Evolutionary conservation across 2,888 invertebrate genomes (phyloP).

Genomic region (Sabatieria punctata): DNA sequence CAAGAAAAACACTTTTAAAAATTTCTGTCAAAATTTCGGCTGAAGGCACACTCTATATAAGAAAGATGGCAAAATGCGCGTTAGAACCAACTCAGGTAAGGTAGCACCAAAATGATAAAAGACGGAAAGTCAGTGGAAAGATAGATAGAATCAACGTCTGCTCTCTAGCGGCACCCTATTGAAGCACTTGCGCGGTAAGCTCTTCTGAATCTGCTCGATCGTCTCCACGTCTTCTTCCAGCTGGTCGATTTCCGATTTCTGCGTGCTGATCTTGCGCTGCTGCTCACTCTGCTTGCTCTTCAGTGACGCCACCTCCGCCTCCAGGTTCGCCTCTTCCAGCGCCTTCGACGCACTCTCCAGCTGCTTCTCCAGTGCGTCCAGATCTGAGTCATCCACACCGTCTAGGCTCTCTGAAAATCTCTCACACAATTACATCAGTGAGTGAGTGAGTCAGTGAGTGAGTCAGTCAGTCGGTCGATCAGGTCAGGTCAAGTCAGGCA

Average conservation of each 20-base stretch:
- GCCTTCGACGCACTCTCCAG: constrained; percentile 28
- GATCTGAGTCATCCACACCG: constrained; percentile 27
- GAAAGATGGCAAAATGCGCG: too few species aligned
- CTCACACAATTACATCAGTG: constrained; percentile 1
- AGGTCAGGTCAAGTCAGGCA: neutral
- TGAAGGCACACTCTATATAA: too few species aligned
- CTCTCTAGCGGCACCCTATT: constrained; percentile 56
- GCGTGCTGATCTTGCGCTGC: neutral
- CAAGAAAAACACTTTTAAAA: too few species aligned
- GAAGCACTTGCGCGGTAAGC: constrained; percentile 60
- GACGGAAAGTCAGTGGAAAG: too few species aligned
- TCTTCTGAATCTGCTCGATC: constrained; percentile 57
- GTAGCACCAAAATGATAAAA: too few species aligned
- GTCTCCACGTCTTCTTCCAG: constrained; percentile 43
- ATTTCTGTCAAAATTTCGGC: too few species aligned
- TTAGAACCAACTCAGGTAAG: too few species aligned
- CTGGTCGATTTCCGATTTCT: constrained; percentile 5
- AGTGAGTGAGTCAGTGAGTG: neutral
- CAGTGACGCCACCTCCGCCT: constrained; percentile 12
- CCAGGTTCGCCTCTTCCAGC: constrained; percentile 24
- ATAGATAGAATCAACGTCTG: too few species aligned
- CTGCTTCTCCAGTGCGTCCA: constrained; percentile 33
- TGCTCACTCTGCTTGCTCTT: constrained; percentile 13
- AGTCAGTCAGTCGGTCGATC: too few species aligned
- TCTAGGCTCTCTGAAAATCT: constrained; percentile 25